Base-by-base conservation (phyloP, 2,797 vertebrate genomes). In the Mormyrops attenuatus region DNA sequence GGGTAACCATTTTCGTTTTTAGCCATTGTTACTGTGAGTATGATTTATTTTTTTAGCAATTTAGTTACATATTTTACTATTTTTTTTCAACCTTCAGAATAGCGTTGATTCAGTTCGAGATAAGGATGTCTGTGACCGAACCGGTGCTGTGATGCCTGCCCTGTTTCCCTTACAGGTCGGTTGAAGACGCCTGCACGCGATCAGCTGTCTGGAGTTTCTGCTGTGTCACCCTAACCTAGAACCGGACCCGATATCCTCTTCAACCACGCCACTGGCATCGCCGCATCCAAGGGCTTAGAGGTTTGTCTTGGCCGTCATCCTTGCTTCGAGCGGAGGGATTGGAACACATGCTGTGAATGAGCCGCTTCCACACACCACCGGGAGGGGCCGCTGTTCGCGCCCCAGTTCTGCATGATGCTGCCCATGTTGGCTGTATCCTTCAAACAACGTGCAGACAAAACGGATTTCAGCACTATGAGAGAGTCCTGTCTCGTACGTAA, bases 211-310 rank as follows among this genome's bases (percentile, higher is more conserved):
- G 88, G 97, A 95, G 92, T 96, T 97, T 89, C 97, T 99, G 53
- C 96, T 98, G 94, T 95, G 96, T 94, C 96, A 96, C 90, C 92
- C 93, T 55, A 84, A 92, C 77, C 91, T 73, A 90, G 55, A 26
- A 20, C 92, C 60, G 89, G 11, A 89, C 86, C 86, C 88, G 94
- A 96, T 88, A 93, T 95, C 88, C 95, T 99, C 91, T 96, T 99
- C 92, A 99, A 98, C 95, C 95, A 95, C 11, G 95, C 96, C 91
- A 96, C 97, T 53, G 97, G 98, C 89, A 97, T 97, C 93, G 97
- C 98, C 85, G 98, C 98, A 52, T 97, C 98, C 34, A 96, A 97
- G 91, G 98, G 98, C 91, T 97, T 98, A 94, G 99, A 99, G 98
- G 98, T 99, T 89, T 89, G 94, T 94, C 49, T 85, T 34, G 73